Evolutionary conservation across 2,113 vertebrate genomes (phyloP).

Genomic region (Tympanuchus pallidicinctus): DNA sequence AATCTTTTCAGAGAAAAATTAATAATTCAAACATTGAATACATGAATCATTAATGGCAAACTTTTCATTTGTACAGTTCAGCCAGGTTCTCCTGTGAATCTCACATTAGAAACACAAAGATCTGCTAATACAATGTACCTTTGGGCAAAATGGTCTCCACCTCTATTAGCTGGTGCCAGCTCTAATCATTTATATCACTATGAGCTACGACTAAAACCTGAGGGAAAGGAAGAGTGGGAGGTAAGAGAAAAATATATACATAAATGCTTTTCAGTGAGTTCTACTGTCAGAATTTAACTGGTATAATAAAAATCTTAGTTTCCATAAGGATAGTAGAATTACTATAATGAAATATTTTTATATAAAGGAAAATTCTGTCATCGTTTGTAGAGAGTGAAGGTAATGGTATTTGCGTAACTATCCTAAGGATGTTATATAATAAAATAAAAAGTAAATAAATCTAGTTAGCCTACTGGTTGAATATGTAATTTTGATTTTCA

Average conservation of each 20-base stretch:
- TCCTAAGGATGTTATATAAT: neutral
- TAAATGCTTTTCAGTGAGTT: neutral
- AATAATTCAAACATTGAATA: neutral
- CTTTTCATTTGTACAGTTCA: constrained; percentile 81
- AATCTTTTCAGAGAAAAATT: neutral
- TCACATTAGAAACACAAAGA: constrained; percentile 74
- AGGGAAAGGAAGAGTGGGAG: constrained; percentile 87
- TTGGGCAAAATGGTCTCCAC: constrained; percentile 86
- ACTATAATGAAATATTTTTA: neutral
- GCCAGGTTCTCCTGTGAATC: constrained; percentile 86
- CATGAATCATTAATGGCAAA: neutral
- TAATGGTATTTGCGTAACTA: neutral
- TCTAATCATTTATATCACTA: constrained; percentile 86
- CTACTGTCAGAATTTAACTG: neutral
- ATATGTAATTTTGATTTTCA: neutral
- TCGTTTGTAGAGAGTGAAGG: neutral
- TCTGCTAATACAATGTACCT: constrained; percentile 76
- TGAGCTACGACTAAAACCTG: constrained; percentile 86
- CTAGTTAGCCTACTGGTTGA: neutral
- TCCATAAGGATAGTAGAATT: neutral
- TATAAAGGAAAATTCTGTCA: neutral
- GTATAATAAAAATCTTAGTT: neutral
- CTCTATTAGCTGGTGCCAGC: constrained; percentile 78
- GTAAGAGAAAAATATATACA: constrained; percentile 68
- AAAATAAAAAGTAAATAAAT: neutral